phyloP scores from a whole-genome alignment of 2,113 vertebrate genomes.

The Balaeniceps rex region DNA sequence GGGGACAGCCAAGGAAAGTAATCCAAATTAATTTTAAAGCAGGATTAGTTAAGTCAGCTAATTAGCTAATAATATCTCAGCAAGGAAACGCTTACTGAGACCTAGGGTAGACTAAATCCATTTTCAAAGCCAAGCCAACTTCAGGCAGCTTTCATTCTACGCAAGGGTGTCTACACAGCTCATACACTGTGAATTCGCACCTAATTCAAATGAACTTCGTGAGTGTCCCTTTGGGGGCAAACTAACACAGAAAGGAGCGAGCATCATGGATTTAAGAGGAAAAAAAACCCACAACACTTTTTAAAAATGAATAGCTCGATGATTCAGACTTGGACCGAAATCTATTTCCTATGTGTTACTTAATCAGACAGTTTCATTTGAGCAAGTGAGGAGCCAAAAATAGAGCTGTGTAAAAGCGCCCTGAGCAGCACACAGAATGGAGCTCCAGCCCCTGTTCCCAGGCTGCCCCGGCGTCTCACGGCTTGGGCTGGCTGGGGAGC shows the following conservation, averaged over 20 bases:
- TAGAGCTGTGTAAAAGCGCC: neutral
- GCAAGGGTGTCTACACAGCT: neutral
- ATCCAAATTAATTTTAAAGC: conserved; percentile 35
- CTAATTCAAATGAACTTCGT: neutral
- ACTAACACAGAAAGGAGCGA: neutral
- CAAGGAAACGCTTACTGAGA: neutral
- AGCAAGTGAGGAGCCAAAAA: neutral
- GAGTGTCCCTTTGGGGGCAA: neutral
- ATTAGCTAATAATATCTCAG: conserved; percentile 17
- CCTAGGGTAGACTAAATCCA: neutral
- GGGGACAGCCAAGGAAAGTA: neutral
- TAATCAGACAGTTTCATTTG: conserved; percentile 18
- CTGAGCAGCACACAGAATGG: neutral
- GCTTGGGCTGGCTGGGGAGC: neutral
- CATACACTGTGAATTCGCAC: neutral
- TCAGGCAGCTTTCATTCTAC: neutral
- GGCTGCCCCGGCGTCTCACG: fast-evolving
- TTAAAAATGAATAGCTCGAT: neutral
- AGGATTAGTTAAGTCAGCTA: conserved; percentile 19
- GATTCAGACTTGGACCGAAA: conserved; percentile 38
- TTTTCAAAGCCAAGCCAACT: neutral
- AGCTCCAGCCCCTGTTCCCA: neutral
- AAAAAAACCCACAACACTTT: neutral
- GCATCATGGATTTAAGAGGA: neutral
- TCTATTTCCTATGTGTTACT: conserved; percentile 30